These are phyloP conservation scores for Atta colombica DNA, from an alignment of 1,140 invertebrate species.

Conservation along the genomic window DNA sequence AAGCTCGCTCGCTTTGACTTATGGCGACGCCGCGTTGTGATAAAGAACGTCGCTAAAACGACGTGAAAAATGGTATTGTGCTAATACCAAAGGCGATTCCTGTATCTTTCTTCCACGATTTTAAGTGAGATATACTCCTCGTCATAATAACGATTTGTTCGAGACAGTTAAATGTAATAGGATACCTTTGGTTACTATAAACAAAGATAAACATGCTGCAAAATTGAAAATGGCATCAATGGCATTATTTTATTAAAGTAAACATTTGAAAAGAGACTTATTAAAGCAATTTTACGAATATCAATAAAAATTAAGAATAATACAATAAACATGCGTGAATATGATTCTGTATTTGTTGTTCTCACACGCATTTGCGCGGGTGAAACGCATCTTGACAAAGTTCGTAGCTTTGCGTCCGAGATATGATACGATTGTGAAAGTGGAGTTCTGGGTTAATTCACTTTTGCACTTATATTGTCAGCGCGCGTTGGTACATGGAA, in stretches of 20 bases:
- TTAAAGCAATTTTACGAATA: background rate
- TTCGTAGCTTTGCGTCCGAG: background rate
- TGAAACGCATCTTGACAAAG: background rate
- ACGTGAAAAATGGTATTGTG: slow-evolving; percentile 37
- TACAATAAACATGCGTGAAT: background rate
- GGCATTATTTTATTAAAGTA: background rate
- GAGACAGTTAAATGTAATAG: background rate
- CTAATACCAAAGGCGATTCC: background rate
- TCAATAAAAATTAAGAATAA: background rate
- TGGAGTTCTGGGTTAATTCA: slow-evolving; percentile 53
- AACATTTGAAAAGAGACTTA: background rate
- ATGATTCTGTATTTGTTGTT: background rate
- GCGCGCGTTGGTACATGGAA: background rate
- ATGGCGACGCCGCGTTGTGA: background rate
- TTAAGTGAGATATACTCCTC: background rate
- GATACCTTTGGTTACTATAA: background rate
- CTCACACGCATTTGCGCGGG: background rate
- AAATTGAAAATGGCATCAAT: background rate
- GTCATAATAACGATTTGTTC: background rate
- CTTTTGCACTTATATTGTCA: slow-evolving; percentile 28
- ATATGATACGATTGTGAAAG: slow-evolving; percentile 24
- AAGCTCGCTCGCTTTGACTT: background rate
- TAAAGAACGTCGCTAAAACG: slow-evolving; percentile 27
- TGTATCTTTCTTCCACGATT: slow-evolving; percentile 2
- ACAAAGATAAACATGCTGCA: background rate